phyloP scores from a whole-genome alignment of 35 echinoderm and acorn worm genomes.

The Chiridota heheva region DNA sequence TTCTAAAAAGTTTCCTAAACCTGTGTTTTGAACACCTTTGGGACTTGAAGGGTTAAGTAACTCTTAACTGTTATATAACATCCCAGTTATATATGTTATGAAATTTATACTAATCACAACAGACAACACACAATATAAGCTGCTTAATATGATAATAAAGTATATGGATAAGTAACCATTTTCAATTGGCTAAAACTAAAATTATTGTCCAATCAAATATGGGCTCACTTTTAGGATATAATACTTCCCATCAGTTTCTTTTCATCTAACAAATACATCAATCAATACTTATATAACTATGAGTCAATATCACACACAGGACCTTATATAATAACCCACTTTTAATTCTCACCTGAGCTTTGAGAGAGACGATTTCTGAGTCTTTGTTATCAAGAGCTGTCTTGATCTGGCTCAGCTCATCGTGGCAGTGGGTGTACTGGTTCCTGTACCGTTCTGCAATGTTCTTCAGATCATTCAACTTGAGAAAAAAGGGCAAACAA shows the following conservation, averaged over 20 bases:
- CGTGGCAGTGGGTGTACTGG: slow-evolving; percentile 41
- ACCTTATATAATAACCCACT: not conserved
- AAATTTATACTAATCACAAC: no score
- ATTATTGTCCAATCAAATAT: no score
- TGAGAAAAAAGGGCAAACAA: not conserved
- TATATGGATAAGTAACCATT: no score
- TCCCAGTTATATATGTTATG: no score
- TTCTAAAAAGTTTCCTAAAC: no score
- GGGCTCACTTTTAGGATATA: not conserved
- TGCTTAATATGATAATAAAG: no score
- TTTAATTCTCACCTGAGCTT: slow-evolving; percentile 70
- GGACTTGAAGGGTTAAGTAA: no score
- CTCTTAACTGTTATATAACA: no score
- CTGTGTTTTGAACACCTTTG: no score
- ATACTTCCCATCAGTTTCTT: not conserved
- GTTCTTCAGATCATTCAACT: slow-evolving; percentile 81
- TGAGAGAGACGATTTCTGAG: slow-evolving; percentile 61
- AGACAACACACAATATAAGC: no score
- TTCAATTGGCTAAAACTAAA: not conserved
- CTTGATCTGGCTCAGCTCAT: slow-evolving; percentile 71
- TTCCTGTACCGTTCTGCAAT: slow-evolving; percentile 79
- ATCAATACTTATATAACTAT: not conserved
- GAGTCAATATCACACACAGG: not conserved
- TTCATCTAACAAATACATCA: not conserved
- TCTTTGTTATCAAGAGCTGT: slow-evolving; percentile 60